These are phyloP conservation scores for Alloplasta piceator DNA, from an alignment of 2,888 invertebrate genomes.

Conservation along the genomic window DNA sequence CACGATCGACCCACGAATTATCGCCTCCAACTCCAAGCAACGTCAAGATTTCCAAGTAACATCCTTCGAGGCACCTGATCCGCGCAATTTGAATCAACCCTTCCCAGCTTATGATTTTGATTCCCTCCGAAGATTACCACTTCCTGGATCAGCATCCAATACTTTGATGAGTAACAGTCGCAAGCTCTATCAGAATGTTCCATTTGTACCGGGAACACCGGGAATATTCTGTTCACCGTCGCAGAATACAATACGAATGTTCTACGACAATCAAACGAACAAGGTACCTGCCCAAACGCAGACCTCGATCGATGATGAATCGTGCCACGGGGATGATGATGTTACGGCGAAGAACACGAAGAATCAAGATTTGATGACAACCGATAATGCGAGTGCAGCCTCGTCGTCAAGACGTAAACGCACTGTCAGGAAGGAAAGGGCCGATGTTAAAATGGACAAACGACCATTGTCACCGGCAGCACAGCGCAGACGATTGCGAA, in stretches of 20 bases:
- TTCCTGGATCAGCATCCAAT: conserved; percentile 61
- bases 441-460: conserved; percentile 49
- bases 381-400: conserved; percentile 46
- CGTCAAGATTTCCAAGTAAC: conserved; percentile 78
- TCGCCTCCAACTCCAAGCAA: conserved; percentile 39
- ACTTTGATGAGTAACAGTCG: conserved; percentile 64
- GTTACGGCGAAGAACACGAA: conserved; percentile 33
- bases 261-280: conserved; percentile 67
- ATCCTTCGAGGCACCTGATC: conserved; percentile 81
- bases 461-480: conserved; percentile 62
- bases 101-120: conserved; percentile 73
- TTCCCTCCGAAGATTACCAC: conserved; percentile 67
- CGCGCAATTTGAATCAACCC: conserved; percentile 75
- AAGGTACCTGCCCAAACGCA: conserved; percentile 79
- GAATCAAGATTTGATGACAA: conserved; percentile 53
- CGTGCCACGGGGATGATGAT: conserved; percentile 65
- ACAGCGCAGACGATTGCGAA: conserved; percentile 73
- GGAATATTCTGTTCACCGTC: conserved; percentile 63
- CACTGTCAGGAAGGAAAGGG: conserved; percentile 61
- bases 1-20: conserved; percentile 40
- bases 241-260: conserved; percentile 62
- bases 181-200: conserved; percentile 75
- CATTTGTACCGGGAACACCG: conserved; percentile 69
- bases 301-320: conserved; percentile 74
- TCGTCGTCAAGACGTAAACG: conserved; percentile 54